Conservation (phyloP, 2,797 vertebrate genomes). For the Silurus lanzhouensis region DNA sequence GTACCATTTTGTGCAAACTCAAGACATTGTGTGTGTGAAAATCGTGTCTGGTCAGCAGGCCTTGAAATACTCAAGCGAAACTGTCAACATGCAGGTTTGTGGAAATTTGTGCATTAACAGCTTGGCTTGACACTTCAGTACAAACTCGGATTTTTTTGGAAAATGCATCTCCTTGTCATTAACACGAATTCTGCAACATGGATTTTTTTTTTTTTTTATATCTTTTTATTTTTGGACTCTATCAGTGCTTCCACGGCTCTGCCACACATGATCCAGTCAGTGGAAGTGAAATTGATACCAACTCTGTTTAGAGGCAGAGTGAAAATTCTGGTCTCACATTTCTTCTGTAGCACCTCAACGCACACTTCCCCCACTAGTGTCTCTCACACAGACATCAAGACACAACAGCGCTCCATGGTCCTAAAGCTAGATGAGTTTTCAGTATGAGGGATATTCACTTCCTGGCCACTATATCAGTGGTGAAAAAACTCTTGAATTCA, state of each 20-base stretch:
- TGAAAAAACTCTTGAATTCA: no score
- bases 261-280: not conserved
- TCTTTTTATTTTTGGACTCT: not conserved
- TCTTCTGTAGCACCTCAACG: slow-evolving; percentile 4
- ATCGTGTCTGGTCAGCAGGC: no score
- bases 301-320: not conserved
- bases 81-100: not conserved
- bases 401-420: slow-evolving; percentile 43
- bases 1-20: no score
- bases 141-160: not conserved
- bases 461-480: not conserved
- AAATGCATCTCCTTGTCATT: not conserved
- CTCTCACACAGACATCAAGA: not conserved
- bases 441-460: not conserved
- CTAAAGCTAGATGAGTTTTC: slow-evolving; percentile 48
- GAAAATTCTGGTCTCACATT: slow-evolving; percentile 22
- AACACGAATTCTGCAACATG: not conserved
- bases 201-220: not conserved
- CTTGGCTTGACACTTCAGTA: not conserved
- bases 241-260: not conserved
- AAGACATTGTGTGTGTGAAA: not conserved
- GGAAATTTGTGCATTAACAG: not conserved
- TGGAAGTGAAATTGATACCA: not conserved
- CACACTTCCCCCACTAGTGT: slow-evolving; percentile 1
- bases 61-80: no score